Evolutionary conservation across 2,113 vertebrate genomes (phyloP), one percentile per base, ranked within the genome.

Genomic region (Varanus salvator): DNA sequence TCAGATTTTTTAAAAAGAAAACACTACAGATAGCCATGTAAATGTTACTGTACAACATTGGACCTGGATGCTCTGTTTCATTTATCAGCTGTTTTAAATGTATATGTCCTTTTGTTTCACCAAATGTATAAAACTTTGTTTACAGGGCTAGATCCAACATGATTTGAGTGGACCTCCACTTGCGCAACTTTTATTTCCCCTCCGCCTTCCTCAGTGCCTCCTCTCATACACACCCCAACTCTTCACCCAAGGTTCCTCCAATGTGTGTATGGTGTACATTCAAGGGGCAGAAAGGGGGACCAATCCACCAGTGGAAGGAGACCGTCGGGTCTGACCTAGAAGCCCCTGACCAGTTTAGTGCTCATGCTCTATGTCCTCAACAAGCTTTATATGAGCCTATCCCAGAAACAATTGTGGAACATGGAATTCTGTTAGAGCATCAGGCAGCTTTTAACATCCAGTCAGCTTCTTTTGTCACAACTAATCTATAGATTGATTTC

Each of bases 1-100:
- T 90, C 60, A 17, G 80, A 80, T 92, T 84, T 44, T 60, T n/a
- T 75, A n/a, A 84, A 48, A 74, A 84, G 17, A 29, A 76, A 9
- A 11, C 44, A 27, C 19, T 66, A 89, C 85, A 68, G 2, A 74
- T 75, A 94, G 83, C 66, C 27, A 48, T 91, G 87, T 81, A 25
- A 0, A n/a, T 90, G 68, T 15, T 92, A 38, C 44, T 3, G 1
- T 1, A 38, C 19, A 76, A 44, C 31, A 1, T 23, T 88, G 31
- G 68, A 81, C 17, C 27, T 21, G 74, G 8, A 21, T 85, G 69
- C 87, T 87, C 19, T 72, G n/a, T 72, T 76, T 38, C 68, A 44
- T 2, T 89, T 90, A 66, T 25, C 75, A 80, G 15, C 44, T 76
- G 48, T 44, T 86, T 78, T n/a, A 76, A 34, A 50, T 34, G 57